Evolutionary conservation across 2,797 vertebrate genomes (phyloP), one percentile per base, ranked within the genome.

Genomic region (Sebastiscus tertius): DNA sequence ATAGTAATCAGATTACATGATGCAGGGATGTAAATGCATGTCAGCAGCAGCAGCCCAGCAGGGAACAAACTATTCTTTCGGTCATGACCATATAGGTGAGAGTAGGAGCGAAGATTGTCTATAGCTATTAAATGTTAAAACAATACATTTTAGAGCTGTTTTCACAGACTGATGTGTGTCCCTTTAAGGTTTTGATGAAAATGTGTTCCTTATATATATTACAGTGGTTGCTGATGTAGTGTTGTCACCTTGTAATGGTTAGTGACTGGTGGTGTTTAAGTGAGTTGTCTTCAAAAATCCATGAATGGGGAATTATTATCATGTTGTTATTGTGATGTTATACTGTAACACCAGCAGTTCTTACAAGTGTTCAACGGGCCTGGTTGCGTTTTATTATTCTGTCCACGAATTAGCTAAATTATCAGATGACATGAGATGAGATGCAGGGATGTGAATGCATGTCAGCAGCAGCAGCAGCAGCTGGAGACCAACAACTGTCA

Each of bases 401-500:
- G 24, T 13, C 8, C 5, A 59, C 11, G 24, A n/a, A 31, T 52
- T 2, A 66, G 5, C 52, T 39, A 16, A 34, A 5, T 20, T 13
- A 22, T 9, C 12, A 54, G 7, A 49, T 31, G 4, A 11, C 27
- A 70, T 34, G 59, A 31, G 49, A 10, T 34, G 22, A 26, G n/a
- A 60, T 69, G 61, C 39, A 54, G 39, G 14, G 26, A 60, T 46
- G 31, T 54, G 2, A 27, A 67, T 29, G 65, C 26, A 13, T 46
- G 63, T 20, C 49, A 56, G 71, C 72, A 67, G 62, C 72, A 74
- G 69, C 52, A 68, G 71, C 59, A 75, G 59, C 33, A 26, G 80
- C 68, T 39, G 80, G 76, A 72, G 39, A 69, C 77, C 82, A 69
- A 31, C 84, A 87, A 60, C 89, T 91, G 90, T 91, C 92, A 91